Conservation (phyloP, 2,888 invertebrate species). For the Danaus chrysippus region DNA sequence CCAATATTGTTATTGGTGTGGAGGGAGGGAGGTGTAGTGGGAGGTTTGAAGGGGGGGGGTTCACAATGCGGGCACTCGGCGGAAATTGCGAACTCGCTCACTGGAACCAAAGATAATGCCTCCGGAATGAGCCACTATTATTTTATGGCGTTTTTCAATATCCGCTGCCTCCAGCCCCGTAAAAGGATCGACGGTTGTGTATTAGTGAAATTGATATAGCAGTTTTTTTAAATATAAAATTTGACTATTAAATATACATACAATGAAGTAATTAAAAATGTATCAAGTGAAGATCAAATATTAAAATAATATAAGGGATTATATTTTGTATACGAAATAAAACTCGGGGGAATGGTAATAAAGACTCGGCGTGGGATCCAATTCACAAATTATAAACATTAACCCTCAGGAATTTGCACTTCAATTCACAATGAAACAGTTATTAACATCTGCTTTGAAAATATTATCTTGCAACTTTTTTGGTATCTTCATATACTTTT, state of each 20-base stretch:
- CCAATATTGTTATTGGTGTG: conserved; percentile 2
- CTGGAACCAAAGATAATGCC: conserved; percentile 44
- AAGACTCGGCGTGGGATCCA: background rate
- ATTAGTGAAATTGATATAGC: background rate
- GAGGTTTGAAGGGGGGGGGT: conserved; percentile 16
- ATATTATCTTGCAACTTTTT: background rate
- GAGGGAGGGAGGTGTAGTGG: background rate
- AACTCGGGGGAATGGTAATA: background rate
- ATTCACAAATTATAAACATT: conserved; percentile 34
- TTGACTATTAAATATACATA: too few species aligned
- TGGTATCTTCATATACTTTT: too few species aligned
- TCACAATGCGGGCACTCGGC: conserved; percentile 33
- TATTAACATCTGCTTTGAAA: conserved; percentile 3
- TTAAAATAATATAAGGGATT: background rate
- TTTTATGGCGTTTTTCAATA: conserved; percentile 43
- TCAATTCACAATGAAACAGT: conserved; percentile 20
- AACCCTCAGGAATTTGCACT: conserved; percentile 36
- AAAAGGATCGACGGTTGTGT: conserved; percentile 8
- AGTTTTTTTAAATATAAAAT: too few species aligned
- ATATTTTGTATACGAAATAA: background rate
- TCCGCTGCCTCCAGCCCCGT: conserved; percentile 27
- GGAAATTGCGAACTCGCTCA: conserved; percentile 49
- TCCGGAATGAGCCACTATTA: conserved; percentile 42
- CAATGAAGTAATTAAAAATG: background rate
- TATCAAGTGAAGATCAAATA: background rate